Percentiles rank a stretch among this genome's conserved stretches.
phyloP scores from a whole-genome alignment of 2,888 invertebrate genomes.

The Cheilosia vernalis region DNA sequence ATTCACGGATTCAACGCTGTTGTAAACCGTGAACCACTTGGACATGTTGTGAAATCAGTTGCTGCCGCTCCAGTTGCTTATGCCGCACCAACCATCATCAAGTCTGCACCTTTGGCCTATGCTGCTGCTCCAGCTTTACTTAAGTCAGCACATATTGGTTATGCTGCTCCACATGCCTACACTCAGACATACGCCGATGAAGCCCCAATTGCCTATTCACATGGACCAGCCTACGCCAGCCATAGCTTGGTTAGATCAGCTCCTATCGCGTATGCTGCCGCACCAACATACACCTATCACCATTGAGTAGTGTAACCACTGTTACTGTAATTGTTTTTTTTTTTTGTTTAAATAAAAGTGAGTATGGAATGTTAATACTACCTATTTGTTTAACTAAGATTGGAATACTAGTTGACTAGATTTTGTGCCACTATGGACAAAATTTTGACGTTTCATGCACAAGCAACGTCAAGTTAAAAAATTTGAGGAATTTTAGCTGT shows the following conservation, averaged over 20 bases:
- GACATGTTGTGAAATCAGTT: slow-evolving; percentile 29
- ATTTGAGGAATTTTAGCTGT: too few species aligned
- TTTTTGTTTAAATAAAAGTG: background rate
- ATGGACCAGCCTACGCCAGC: slow-evolving; percentile 18
- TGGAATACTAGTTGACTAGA: too few species aligned
- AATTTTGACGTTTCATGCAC: too few species aligned
- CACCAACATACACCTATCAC: slow-evolving; percentile 51
- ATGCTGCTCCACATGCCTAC: slow-evolving; percentile 7
- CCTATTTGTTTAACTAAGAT: too few species aligned
- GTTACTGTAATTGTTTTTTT: background rate
- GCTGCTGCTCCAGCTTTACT: slow-evolving; percentile 5
- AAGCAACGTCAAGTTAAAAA: too few species aligned
- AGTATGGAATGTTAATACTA: too few species aligned
- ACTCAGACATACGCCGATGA: slow-evolving; percentile 38
- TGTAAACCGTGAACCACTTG: slow-evolving; percentile 79
- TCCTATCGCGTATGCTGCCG: slow-evolving; percentile 54
- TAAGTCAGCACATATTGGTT: slow-evolving; percentile 24
- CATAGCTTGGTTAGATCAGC: slow-evolving; percentile 6
- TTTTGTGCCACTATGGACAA: too few species aligned
- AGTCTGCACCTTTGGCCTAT: slow-evolving; percentile 18
- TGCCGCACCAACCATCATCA: slow-evolving; percentile 60
- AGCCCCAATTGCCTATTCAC: slow-evolving; percentile 28
- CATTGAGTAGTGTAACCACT: slow-evolving; percentile 17
- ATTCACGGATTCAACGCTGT: slow-evolving; percentile 81
- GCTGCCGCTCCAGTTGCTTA: slow-evolving; percentile 42